Conservation (phyloP, 1,140 invertebrate genomes). For the Micrasema minimum region DNA sequence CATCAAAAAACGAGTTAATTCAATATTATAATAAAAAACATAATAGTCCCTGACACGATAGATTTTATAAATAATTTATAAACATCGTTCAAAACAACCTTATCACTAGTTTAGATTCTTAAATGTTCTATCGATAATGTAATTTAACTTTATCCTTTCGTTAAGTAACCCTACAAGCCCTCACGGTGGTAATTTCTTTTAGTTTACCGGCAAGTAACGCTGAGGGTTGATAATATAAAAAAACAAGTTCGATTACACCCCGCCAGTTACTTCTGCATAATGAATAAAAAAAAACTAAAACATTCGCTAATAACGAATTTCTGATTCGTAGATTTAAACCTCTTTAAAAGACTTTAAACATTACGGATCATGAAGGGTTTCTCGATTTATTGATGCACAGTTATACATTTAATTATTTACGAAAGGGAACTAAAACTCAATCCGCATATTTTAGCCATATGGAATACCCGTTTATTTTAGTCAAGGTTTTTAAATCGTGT, state of each 20-base stretch:
- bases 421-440: too few relatives aligned
- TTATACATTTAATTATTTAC: too few relatives aligned
- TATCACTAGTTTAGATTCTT: too few relatives aligned
- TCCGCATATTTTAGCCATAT: too few relatives aligned
- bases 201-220: not conserved
- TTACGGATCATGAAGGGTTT: not conserved
- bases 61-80: too few relatives aligned
- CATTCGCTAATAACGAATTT: constrained; percentile 51
- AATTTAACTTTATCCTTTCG: not conserved
- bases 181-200: not conserved
- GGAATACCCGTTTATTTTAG: too few relatives aligned
- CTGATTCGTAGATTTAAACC: constrained; percentile 52
- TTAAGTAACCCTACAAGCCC: not conserved
- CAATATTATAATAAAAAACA: too few relatives aligned
- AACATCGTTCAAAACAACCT: too few relatives aligned
- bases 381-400: too few relatives aligned
- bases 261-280: constrained; percentile 38
- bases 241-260: constrained; percentile 39
- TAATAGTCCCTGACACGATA: too few relatives aligned
- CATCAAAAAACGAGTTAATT: too few relatives aligned
- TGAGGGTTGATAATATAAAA: constrained; percentile 12
- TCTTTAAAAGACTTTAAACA: constrained; percentile 41
- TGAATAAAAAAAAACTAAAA: constrained; percentile 49
- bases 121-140: not conserved
- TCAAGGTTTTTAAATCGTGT: too few relatives aligned